phyloP scores from a whole-genome alignment of 2,888 invertebrate genomes.

The Panzeria rudis region DNA sequence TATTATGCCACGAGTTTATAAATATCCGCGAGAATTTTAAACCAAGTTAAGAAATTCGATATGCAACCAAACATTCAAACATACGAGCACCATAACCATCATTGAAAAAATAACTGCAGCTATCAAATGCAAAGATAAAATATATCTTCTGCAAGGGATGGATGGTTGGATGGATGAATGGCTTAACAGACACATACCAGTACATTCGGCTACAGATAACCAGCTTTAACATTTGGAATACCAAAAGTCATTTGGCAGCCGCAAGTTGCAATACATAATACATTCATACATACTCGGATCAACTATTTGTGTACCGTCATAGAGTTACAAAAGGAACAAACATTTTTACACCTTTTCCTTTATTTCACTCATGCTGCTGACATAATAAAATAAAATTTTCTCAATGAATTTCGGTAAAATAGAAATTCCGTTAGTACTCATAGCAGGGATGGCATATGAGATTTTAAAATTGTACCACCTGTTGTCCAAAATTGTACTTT shows the following conservation, averaged over 20 bases:
- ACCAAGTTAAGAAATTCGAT: slow-evolving; percentile 57
- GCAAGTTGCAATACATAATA: slow-evolving; percentile 27
- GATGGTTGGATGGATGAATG: slow-evolving; percentile 14
- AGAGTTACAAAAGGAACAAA: slow-evolving; percentile 52
- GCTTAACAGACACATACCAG: slow-evolving; percentile 5
- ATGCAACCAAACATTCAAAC: slow-evolving; percentile 11
- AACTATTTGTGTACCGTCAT: slow-evolving; percentile 38
- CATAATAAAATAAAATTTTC: slow-evolving; percentile 30
- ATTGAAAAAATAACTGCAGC: slow-evolving; percentile 57
- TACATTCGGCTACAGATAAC: slow-evolving; percentile 33
- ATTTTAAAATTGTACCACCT: no score
- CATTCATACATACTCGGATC: background rate
- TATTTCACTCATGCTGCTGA: slow-evolving; percentile 49
- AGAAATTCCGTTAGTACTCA: slow-evolving; percentile 69
- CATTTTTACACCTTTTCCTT: slow-evolving; percentile 67
- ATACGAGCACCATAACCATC: slow-evolving; percentile 27
- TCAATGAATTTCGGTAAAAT: slow-evolving; percentile 55
- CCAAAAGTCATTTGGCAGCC: slow-evolving; percentile 69
- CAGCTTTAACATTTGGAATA: slow-evolving; percentile 45
- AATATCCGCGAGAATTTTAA: slow-evolving; percentile 30
- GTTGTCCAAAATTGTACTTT: no score
- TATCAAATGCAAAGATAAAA: slow-evolving; percentile 53
- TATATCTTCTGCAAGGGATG: slow-evolving; percentile 36
- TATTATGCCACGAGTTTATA: slow-evolving; percentile 58
- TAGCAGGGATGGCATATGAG: no score